Evolutionary conservation across 2,888 invertebrate species (phyloP).

Genomic region (Hypsopygia costalis): DNA sequence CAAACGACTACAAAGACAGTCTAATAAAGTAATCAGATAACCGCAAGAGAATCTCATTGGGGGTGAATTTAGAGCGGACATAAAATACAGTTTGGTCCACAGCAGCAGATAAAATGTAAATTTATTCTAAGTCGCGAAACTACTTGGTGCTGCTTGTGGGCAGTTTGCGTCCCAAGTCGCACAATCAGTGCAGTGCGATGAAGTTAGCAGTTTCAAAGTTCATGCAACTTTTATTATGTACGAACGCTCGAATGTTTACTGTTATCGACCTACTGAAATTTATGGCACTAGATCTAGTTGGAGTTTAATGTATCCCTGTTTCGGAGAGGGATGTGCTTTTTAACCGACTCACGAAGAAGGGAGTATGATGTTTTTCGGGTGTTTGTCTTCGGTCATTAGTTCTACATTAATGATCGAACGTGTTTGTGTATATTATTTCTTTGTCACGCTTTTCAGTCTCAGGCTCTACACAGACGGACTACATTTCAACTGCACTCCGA

Average conservation of each 20-base stretch:
- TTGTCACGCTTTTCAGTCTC: too few relatives aligned
- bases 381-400: too few relatives aligned
- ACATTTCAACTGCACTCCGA: too few relatives aligned
- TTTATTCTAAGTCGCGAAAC: slow-evolving; percentile 10
- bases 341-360: too few relatives aligned
- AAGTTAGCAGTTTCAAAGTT: slow-evolving; percentile 6
- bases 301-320: not conserved
- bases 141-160: slow-evolving; percentile 10
- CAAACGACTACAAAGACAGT: not conserved
- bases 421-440: too few relatives aligned
- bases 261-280: not conserved
- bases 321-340: too few relatives aligned
- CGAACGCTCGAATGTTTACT: not conserved
- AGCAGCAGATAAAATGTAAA: slow-evolving; percentile 9
- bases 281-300: not conserved
- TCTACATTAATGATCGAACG: too few relatives aligned
- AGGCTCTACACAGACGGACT: too few relatives aligned
- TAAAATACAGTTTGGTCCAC: not conserved
- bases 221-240: slow-evolving; percentile 12
- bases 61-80: not conserved
- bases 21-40: not conserved
- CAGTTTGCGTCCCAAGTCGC: slow-evolving; percentile 6
- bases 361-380: too few relatives aligned
- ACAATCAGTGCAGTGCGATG: slow-evolving; percentile 11
- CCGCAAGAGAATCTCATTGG: not conserved